Evolutionary conservation across 2,888 invertebrate genomes (phyloP).

Genomic region (Unio pictorum): DNA sequence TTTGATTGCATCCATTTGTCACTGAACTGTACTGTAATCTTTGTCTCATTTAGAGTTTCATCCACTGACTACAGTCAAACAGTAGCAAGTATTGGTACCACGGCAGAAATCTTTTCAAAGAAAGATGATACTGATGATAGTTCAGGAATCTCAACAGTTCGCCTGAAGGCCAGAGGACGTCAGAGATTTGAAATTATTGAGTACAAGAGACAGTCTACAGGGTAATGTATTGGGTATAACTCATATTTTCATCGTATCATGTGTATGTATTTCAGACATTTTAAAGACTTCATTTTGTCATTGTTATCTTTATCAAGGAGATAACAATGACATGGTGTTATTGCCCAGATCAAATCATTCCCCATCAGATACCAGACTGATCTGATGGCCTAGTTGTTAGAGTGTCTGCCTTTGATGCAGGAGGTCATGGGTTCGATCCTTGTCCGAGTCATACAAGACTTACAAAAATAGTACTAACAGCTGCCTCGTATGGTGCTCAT

Average conservation of each 20-base stretch:
- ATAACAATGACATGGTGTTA: no score
- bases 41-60: constrained; percentile 5
- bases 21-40: no score
- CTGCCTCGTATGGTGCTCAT: no score
- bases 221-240: constrained; percentile 55
- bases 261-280: background rate
- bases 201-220: constrained; percentile 71
- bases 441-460: no score
- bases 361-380: no score
- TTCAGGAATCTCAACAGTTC: constrained; percentile 74
- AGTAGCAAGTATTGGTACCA: constrained; percentile 75
- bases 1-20: no score
- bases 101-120: constrained; percentile 79
- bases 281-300: background rate
- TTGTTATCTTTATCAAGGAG: background rate
- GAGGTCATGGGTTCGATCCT: no score
- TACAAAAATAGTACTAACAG: no score
- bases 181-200: constrained; percentile 81
- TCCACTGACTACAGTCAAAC: constrained; percentile 41
- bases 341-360: no score
- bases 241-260: constrained; percentile 1
- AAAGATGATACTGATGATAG: constrained; percentile 72
- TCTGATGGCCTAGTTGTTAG: no score
- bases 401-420: no score
- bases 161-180: constrained; percentile 82